A percentile compares a stretch with the other conserved stretches of the same genome.
Evolutionary conservation across 2,113 vertebrate species (phyloP).

Genomic region (Oceanites oceanicus): DNA sequence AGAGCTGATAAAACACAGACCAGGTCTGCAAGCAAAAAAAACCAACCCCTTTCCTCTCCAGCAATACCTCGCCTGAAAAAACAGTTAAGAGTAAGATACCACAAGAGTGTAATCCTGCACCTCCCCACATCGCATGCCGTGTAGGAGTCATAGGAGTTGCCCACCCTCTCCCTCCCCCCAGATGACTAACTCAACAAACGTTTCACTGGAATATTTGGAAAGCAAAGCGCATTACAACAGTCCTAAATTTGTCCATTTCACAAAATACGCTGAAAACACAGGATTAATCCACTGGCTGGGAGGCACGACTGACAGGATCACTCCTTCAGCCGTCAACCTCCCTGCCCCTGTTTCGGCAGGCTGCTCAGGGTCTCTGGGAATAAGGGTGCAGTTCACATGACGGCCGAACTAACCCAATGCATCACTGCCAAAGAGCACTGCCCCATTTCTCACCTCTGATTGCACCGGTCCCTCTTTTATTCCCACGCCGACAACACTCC

Average conservation of each 20-base stretch:
- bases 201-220: not conserved
- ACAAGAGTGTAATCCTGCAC: not conserved
- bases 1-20: not conserved
- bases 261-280: not conserved
- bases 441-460: not conserved
- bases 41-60: not conserved
- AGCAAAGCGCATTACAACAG: not conserved
- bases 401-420: not conserved
- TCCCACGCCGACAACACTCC: fast-evolving
- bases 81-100: not conserved
- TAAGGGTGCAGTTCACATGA: not conserved
- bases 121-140: not conserved
- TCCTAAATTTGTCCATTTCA: not conserved
- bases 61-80: not conserved
- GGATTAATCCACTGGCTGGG: not conserved
- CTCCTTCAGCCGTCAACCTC: not conserved
- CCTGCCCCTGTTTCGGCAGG: not conserved
- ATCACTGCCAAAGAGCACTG: not conserved
- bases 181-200: not conserved
- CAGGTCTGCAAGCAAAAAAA: not conserved
- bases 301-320: not conserved
- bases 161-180: not conserved
- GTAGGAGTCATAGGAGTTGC: not conserved
- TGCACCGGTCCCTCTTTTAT: not conserved
- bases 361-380: not conserved